Base-by-base conservation (phyloP, 2,797 vertebrate genomes). In the Taenioides sp. region DNA sequence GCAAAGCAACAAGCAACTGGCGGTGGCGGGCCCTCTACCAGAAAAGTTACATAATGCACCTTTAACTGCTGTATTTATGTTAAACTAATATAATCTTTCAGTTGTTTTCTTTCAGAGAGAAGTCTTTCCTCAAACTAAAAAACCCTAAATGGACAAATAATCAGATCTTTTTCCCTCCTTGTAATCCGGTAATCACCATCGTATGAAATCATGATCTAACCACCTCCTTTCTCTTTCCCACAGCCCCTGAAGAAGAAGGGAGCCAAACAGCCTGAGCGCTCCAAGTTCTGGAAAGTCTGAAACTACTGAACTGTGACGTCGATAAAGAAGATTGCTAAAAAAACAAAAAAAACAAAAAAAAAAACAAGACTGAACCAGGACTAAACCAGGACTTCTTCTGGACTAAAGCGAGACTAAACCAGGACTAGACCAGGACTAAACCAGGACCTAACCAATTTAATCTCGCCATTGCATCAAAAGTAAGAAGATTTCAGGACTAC, bases 211-310 rank as follows among this genome's bases (percentile, higher is more conserved):
- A 40, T 22, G 10, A 63, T 23, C 61, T 65, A 50, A 65, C 28
- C 12, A 27, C 43, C 16, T 5, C 5, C 7, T 3, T 65, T 69
- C 62, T 14, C 28, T 49, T 18, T 67, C 63, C 76, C 58, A 31
- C 82, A 95, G 94, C 69, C 94, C 93, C 66, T 95, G 88, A 94
- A 74, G 88, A 92, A 85, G 69, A 93, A 87, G 77, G 10, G 72
- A 3, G 70, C 87, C 58, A 84, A 90, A 84, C 89, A 91, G 88
- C 85, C 89, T 81, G 84, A 89, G 67, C 86, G 71, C 72, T 83
- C 87, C 69, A 92, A 86, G 92, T 93, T 94, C 91, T 92, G 92
- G 91, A 91, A 91, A 90, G 86, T 88, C 82, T 92, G 89, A 94
- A 63, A 94, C 93, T 93, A 94, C 92, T 95, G 93, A 94, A 91